Evolutionary conservation across 2,888 invertebrate genomes (phyloP).

Genomic region (Cinara cedri): DNA sequence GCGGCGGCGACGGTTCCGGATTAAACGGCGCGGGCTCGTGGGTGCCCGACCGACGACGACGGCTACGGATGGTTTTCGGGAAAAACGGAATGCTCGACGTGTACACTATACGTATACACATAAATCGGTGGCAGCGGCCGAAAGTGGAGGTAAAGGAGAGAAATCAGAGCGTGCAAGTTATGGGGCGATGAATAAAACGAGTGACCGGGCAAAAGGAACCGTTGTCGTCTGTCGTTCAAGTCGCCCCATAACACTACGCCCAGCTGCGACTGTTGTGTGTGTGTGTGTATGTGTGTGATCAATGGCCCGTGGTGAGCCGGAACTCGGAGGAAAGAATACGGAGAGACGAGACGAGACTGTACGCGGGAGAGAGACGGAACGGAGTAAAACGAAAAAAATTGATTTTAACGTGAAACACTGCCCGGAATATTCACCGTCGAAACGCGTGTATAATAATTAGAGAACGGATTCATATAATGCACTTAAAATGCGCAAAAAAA

Average conservation of each 20-base stretch:
- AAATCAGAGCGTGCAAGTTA: constrained; percentile 52
- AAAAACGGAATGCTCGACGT: constrained; percentile 8
- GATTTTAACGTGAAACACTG: constrained; percentile 20
- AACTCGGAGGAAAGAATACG: constrained; percentile 10
- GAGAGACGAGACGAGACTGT: not conserved
- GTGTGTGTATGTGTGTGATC: constrained; percentile 32
- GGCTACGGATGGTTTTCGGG: constrained; percentile 17
- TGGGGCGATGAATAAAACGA: constrained; percentile 47
- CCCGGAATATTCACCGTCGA: not conserved
- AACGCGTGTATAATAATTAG: not conserved
- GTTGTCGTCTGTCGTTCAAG: constrained; percentile 16
- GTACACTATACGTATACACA: not conserved
- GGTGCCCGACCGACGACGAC: constrained; percentile 40
- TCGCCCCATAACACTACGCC: not conserved
- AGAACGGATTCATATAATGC: too few species aligned
- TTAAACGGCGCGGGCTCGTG: constrained; percentile 32
- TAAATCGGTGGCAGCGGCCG: not conserved
- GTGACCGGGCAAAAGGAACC: constrained; percentile 28
- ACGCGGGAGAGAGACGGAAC: not conserved
- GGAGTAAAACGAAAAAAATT: not conserved
- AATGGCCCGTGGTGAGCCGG: constrained; percentile 51
- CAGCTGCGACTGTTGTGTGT: not conserved
- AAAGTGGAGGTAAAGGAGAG: constrained; percentile 17
- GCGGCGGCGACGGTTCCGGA: constrained; percentile 32
- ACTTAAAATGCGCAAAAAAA: too few species aligned